phyloP scores from a whole-genome alignment of 2,888 invertebrate species.

The Luperina testacea region DNA sequence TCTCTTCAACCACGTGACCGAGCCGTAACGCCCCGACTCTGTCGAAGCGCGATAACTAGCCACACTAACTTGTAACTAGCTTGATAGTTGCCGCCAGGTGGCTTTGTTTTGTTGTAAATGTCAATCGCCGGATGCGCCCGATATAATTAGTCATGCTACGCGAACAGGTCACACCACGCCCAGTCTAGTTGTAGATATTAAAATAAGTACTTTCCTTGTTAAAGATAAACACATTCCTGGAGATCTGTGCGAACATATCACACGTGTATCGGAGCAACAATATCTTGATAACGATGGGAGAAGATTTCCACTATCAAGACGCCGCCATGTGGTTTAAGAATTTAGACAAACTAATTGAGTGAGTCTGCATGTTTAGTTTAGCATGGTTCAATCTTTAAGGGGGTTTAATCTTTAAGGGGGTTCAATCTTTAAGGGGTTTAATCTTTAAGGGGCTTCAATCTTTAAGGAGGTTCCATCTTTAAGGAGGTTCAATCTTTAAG shows the following conservation, averaged over 20 bases:
- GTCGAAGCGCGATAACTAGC: too few relatives aligned
- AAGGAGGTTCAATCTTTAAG: background rate
- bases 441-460: background rate
- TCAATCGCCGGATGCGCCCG: too few relatives aligned
- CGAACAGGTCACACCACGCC: too few relatives aligned
- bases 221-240: constrained; percentile 54
- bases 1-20: too few relatives aligned
- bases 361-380: constrained; percentile 76
- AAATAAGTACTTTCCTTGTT: constrained; percentile 22
- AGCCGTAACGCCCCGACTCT: too few relatives aligned
- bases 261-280: constrained; percentile 92
- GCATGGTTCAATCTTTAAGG: constrained; percentile 1
- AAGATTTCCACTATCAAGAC: constrained; percentile 96
- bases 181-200: background rate
- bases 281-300: constrained; percentile 97
- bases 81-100: too few relatives aligned
- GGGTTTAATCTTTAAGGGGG: background rate
- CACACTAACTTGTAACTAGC: too few relatives aligned
- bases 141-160: too few relatives aligned
- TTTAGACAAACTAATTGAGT: constrained; percentile 96
- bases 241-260: constrained; percentile 88
- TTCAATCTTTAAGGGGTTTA: background rate
- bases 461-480: background rate
- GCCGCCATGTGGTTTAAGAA: constrained; percentile 95
- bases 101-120: too few relatives aligned